phyloP scores from a whole-genome alignment of 2,113 vertebrate genomes.

The Grammomys dolichurus region DNA sequence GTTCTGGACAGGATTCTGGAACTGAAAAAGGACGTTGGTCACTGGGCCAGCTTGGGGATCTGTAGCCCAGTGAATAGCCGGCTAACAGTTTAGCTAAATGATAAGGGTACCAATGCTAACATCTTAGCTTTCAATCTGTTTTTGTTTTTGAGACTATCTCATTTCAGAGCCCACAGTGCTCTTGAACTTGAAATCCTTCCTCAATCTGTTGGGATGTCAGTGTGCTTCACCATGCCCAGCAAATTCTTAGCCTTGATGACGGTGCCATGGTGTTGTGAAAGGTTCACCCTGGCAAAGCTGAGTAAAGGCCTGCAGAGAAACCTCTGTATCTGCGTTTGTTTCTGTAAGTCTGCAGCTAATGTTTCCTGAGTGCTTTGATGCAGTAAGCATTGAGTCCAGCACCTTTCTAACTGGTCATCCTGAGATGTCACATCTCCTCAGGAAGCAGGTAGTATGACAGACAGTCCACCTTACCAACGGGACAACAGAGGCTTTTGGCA shows the following conservation, averaged over 20 bases:
- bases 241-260: conserved; percentile 6
- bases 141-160: not conserved
- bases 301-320: not conserved
- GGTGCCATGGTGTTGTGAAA: not conserved
- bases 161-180: not conserved
- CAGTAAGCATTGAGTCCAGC: not conserved
- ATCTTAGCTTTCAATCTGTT: not conserved
- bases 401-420: not conserved
- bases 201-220: not conserved
- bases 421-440: not conserved
- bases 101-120: not conserved
- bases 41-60: conserved; percentile 19
- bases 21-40: conserved; percentile 19
- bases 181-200: not conserved
- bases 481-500: not conserved
- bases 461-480: not conserved
- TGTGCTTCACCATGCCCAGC: not conserved
- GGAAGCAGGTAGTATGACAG: not conserved
- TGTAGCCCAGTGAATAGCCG: conserved; percentile 4
- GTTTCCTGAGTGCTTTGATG: conserved; percentile 43
- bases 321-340: not conserved
- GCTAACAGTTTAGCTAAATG: conserved; percentile 1
- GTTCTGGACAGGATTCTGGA: not conserved
- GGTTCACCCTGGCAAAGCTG: not conserved
- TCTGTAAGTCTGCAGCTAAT: not conserved